Conservation (phyloP, 2,113 vertebrate species). For the Scophthalmus maximus region DNA sequence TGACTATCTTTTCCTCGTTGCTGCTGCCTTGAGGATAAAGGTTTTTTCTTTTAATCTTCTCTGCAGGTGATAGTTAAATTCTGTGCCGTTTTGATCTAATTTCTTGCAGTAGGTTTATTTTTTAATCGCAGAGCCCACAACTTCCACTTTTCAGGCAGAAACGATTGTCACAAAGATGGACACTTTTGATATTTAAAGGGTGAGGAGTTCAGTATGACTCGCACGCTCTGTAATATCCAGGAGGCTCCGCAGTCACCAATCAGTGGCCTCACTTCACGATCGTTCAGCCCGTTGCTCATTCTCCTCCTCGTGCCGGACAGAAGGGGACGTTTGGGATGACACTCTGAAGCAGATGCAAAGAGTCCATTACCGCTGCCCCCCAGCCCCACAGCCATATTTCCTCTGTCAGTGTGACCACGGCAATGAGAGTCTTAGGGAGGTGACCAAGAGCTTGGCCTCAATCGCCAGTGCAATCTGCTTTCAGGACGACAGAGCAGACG, state of each 20-base stretch:
- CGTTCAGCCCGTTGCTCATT: slow-evolving; percentile 30
- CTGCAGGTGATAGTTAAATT: not conserved
- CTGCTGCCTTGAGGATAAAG: no score
- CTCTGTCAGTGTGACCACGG: slow-evolving; percentile 61
- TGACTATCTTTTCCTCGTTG: not conserved
- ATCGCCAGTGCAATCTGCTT: slow-evolving; percentile 73
- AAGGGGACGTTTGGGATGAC: slow-evolving; percentile 70
- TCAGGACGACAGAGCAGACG: slow-evolving; percentile 30
- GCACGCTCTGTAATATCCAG: slow-evolving; percentile 4
- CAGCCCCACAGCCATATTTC: slow-evolving; percentile 61
- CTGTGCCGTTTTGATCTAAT: not conserved
- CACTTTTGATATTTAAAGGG: slow-evolving; percentile 50
- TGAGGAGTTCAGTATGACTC: slow-evolving; percentile 9
- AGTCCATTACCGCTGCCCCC: slow-evolving; percentile 66
- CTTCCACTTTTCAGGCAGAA: not conserved
- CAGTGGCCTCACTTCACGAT: not conserved
- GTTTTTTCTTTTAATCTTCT: not conserved
- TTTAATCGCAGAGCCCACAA: not conserved
- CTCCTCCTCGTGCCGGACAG: slow-evolving; percentile 48
- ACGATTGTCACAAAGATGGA: slow-evolving; percentile 40
- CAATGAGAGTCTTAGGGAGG: slow-evolving; percentile 56
- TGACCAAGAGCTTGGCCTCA: slow-evolving; percentile 64
- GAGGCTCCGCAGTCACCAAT: slow-evolving; percentile 2
- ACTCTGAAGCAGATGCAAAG: slow-evolving; percentile 74
- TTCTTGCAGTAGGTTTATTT: slow-evolving; percentile 6